Base-by-base conservation (phyloP, 2,113 vertebrate species). In the Scatophagus argus region DNA sequence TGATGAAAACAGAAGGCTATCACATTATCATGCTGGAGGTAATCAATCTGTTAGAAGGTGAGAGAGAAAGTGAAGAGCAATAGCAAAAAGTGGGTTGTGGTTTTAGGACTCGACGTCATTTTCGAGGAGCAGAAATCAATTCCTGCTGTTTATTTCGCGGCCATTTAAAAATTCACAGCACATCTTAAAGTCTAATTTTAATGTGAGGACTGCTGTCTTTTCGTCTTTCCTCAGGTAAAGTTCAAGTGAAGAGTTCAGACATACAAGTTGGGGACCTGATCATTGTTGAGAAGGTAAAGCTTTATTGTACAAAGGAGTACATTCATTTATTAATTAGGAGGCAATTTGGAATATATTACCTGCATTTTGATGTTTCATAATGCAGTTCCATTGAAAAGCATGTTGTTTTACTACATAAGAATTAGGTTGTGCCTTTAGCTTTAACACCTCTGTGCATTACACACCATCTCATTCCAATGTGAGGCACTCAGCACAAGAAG, bases 181-280 rank as follows among this genome's bases (percentile, higher is more conserved):
- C 41, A 21, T 68, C 36, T 64, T 29, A 32, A 38, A 39, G 14
- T 44, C 6, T n/a, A 1, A 34, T 39, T 71, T 52, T 58, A 21
- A 47, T 8, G 2, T 17, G 4, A 31, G 13, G 60, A 8, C 17
- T 47, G 10, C 16, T 51, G 8, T 44, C 14, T 21, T 23, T 72
- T 25, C n/a, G 13, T n/a, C 1, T 16, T 55, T 65, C 5, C 83
- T 58, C 91, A 99, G 98, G 98, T 92, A 98, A 98, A 96, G 93
- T 97, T 80, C 97, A 97, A 93, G 96, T 99, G 86, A 97, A 98
- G 94, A 99, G 98, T 93, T 98, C 97, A 89, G 98, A 99, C 94
- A 99, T 99, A 85, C 98, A 97, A 94, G 97, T 99, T 80, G 98
- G 98, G 93, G 98, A 99, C 94, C 94, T 99, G 93, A 97, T 99